Evolutionary conservation across 2,888 invertebrate species (phyloP), one percentile per base, ranked within the genome.

Genomic region (Eristalis intricaria): DNA sequence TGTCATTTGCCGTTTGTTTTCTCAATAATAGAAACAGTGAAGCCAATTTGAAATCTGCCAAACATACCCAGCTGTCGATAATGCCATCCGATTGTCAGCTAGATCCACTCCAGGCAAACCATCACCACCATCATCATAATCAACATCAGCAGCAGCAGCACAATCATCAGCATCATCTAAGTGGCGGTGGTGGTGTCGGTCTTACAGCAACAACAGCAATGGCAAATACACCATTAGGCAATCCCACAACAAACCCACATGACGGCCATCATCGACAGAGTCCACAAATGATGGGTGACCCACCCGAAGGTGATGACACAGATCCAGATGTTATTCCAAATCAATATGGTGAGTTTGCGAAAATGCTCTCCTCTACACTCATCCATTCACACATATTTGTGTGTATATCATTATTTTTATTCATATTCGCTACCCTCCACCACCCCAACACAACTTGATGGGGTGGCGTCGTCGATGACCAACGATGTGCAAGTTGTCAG

Each of bases 301-400:
- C 91, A 87, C 91, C 91, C 81, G 93, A 93, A 89, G 91, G 91
- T 78, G 93, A 93, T 90, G 97, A 96, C 91, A 96, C 96, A 73
- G 97, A 97, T 94, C 97, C 97, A 65, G 97, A 97, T 93, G 97
- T 97, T 90, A 97, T 97, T 93, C 96, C 97, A 89, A 97, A 96
- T 94, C 96, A 97, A 93, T 97, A 97, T 93, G 97, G 97, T 97
- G 91, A 95, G 95, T 93, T 66, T 65, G 78, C 78, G 50, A 64
- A 79, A 77, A 50, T 50, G n/a, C 19, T 50, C 50, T 7, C 1
- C 50, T 19, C 8, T 19, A 19, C 19, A n/a, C 38, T 10, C 38
- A 10, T 38, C 11, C 50, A 19, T 50, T 8, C 50, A 73, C 29
- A 61, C 7, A 40, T 22, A 61, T 4, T 13, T 23, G 23, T 40